Base-by-base conservation (phyloP, 2,888 invertebrate genomes). In the Physocephala rufipes region DNA sequence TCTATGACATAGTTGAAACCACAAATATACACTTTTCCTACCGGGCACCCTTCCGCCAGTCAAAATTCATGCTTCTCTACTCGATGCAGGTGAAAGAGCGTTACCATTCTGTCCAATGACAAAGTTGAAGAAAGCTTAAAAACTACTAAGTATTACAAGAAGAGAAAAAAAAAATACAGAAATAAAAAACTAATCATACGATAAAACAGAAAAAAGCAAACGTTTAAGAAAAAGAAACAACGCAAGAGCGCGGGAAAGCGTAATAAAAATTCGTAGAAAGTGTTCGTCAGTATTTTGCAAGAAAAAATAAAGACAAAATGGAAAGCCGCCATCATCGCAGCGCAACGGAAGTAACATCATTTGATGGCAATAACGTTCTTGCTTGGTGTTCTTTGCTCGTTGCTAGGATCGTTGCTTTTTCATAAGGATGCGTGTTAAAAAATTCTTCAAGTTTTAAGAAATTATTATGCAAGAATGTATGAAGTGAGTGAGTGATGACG, bases 401-500 rank as follows among this genome's bases (percentile, higher is more conserved):
- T n/a, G n/a, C n/a, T n/a, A 45, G 24, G 16, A 63, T 36, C 36
- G 36, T 36, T 36, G 36, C 36, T 36, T 36, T 9, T 36, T 36
- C 36, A 26, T 47, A 30, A 63, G 63, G 26, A 63, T 45, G 16
- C 26, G 47, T 15, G 63, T 26, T 63, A 47, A 47, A 45, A 55
- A 63, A 63, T 63, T 47, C 47, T 63, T 16, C 63, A 15, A 24
- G 63, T 47, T 47, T 63, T 21, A 16, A 26, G 63, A 63, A 47
- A 63, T 63, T 63, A 63, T 63, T 47, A 63, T 63, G 47, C 63
- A 47, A 63, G 63, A 47, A 63, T 47, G 47, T 63, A n/a, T 63
- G 63, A 58, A 58, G 26, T 47, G n/a, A 45, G 21, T 45, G 63
- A 36, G 63, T 26, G 58, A 58, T 58, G 58, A 58, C 26, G 58